These are phyloP conservation scores for Oophaga sylvatica DNA, from an alignment of 2,797 vertebrate genomes.

Conservation along the genomic window DNA sequence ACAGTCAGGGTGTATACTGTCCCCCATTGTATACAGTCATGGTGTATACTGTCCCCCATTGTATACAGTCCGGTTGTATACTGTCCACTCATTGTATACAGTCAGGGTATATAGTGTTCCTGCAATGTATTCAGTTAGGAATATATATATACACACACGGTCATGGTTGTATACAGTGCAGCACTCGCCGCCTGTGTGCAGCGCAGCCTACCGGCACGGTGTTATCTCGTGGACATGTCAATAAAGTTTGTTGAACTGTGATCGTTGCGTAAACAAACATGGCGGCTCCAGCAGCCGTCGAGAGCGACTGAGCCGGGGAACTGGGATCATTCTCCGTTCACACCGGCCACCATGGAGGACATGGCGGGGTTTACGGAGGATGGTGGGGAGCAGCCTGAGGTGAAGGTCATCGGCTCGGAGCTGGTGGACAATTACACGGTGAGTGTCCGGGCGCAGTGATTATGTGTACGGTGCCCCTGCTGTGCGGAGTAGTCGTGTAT, in stretches of 20 bases:
- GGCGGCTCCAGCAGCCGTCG: slow-evolving; percentile 29
- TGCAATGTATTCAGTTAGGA: too few relatives aligned
- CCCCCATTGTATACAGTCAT: too few relatives aligned
- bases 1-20: too few relatives aligned
- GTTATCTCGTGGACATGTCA: slow-evolving; percentile 27
- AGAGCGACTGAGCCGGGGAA: slow-evolving; percentile 6
- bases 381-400: slow-evolving; percentile 76
- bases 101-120: too few relatives aligned
- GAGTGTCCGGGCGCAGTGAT: slow-evolving; percentile 36
- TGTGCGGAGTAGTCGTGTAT: too few relatives aligned
- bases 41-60: too few relatives aligned
- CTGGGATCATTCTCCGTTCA: background rate
- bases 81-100: too few relatives aligned
- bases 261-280: slow-evolving; percentile 46
- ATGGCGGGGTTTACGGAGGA: slow-evolving; percentile 70
- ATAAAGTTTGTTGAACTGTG: slow-evolving; percentile 33
- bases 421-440: slow-evolving; percentile 93
- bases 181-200: background rate
- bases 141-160: too few relatives aligned
- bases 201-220: background rate
- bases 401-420: slow-evolving; percentile 87
- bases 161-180: too few relatives aligned
- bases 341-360: slow-evolving; percentile 67
- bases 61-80: too few relatives aligned
- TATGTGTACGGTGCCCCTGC: too few relatives aligned